Conservation (phyloP, 2,113 vertebrate species). For the Leptobrachium ailaonicum region DNA sequence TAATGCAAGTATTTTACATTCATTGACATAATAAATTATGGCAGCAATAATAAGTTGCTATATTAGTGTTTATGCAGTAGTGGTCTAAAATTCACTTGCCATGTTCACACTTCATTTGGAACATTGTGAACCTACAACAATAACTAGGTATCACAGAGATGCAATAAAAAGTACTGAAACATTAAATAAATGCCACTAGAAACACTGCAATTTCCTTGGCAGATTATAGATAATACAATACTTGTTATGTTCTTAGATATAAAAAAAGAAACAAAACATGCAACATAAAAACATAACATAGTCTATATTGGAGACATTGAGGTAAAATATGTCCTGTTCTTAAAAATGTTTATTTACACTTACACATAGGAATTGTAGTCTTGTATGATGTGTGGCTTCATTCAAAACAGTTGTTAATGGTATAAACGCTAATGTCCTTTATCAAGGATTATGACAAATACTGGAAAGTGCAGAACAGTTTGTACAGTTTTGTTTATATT, state of each 20-base stretch:
- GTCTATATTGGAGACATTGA: conserved; percentile 53
- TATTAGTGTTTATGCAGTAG: conserved; percentile 24
- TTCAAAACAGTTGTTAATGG: conserved; percentile 73
- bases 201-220: conserved; percentile 43
- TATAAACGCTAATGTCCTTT: conserved; percentile 56
- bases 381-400: conserved; percentile 55
- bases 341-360: conserved; percentile 37
- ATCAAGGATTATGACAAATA: conserved; percentile 53
- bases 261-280: conserved; percentile 36
- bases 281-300: conserved; percentile 37
- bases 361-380: conserved; percentile 56
- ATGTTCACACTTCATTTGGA: conserved; percentile 6
- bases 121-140: conserved; percentile 27
- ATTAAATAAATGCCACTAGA: conserved; percentile 38
- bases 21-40: conserved; percentile 42
- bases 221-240: conserved; percentile 38
- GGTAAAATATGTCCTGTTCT: conserved; percentile 37
- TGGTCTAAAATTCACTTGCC: conserved; percentile 17
- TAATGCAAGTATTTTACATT: conserved; percentile 43
- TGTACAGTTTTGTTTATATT: conserved; percentile 56
- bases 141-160: conserved; percentile 12
- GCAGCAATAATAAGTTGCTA: conserved; percentile 33
- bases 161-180: conserved; percentile 28
- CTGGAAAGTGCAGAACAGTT: conserved; percentile 52
- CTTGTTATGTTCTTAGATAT: conserved; percentile 18